Percentiles rank a stretch among this genome's conserved stretches.
phyloP scores from a whole-genome alignment of 2,113 vertebrate genomes.

The Manacus vitellinus region DNA sequence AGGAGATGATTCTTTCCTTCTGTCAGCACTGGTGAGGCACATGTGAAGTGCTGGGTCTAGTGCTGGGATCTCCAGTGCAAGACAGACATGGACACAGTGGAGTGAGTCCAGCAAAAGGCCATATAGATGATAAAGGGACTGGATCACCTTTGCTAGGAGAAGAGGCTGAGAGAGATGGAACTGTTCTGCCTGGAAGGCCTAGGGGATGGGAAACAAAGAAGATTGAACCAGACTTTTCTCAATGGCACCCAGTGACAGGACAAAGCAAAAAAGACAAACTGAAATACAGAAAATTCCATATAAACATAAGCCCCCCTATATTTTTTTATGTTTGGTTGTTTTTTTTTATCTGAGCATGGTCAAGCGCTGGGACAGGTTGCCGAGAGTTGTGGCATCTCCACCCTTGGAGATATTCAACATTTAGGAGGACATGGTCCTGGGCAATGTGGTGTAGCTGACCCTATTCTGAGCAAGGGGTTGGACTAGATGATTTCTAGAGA shows the following conservation, averaged over 20 bases:
- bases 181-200: neutral
- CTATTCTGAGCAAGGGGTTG: neutral
- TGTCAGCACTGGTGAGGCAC: neutral
- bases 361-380: neutral
- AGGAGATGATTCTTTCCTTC: neutral
- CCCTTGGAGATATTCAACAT: neutral
- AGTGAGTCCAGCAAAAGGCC: neutral
- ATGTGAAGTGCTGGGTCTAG: neutral
- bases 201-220: neutral
- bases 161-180: neutral
- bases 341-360: neutral
- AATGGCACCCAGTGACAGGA: neutral
- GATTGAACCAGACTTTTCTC: neutral
- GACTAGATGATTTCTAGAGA: neutral
- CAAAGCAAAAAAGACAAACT: neutral
- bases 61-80: neutral
- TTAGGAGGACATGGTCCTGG: neutral
- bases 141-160: neutral
- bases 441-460: rapidly evolving
- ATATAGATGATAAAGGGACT: neutral
- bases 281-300: neutral
- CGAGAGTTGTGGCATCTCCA: neutral
- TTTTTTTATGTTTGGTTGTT: too few relatives aligned
- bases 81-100: neutral
- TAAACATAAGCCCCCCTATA: neutral